Conservation (phyloP, 2,797 vertebrate genomes). For the Mus spretus region DNA sequence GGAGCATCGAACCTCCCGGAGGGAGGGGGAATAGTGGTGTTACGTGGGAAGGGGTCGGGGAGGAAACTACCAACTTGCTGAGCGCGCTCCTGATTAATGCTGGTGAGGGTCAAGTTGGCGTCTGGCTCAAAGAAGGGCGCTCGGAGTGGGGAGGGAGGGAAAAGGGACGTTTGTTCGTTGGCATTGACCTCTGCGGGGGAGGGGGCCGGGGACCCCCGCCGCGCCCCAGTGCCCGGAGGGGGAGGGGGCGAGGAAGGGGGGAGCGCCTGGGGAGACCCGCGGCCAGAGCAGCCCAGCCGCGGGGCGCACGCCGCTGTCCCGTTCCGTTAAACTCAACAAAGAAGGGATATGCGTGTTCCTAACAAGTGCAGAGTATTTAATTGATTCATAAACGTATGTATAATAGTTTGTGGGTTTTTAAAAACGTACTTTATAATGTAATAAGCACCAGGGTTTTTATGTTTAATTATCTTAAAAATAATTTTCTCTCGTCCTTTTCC, state of each 20-base stretch:
- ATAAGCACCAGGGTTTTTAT: slow-evolving; percentile 96
- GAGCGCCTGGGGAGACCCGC: slow-evolving; percentile 84
- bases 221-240: slow-evolving; percentile 53
- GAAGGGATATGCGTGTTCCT: slow-evolving; percentile 93
- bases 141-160: slow-evolving; percentile 59
- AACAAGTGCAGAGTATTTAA: slow-evolving; percentile 94
- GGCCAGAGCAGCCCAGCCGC: slow-evolving; percentile 80
- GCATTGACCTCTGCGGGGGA: slow-evolving; percentile 82
- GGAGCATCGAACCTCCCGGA: slow-evolving; percentile 73
- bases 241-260: slow-evolving; percentile 69
- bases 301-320: slow-evolving; percentile 87
- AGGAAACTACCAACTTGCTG: slow-evolving; percentile 81
- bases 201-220: slow-evolving; percentile 57
- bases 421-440: slow-evolving; percentile 94
- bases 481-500: slow-evolving; percentile 84
- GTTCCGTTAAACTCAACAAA: slow-evolving; percentile 93
- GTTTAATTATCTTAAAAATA: slow-evolving; percentile 87
- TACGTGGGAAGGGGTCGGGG: slow-evolving; percentile 24
- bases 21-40: slow-evolving; percentile 50
- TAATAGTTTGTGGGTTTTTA: slow-evolving; percentile 90
- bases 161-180: slow-evolving; percentile 81
- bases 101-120: slow-evolving; percentile 87
- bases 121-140: slow-evolving; percentile 86
- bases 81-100: slow-evolving; percentile 85
- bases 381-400: slow-evolving; percentile 94